Base-by-base conservation (phyloP, 2,888 invertebrate genomes). In the Leucophora obtusa region DNA sequence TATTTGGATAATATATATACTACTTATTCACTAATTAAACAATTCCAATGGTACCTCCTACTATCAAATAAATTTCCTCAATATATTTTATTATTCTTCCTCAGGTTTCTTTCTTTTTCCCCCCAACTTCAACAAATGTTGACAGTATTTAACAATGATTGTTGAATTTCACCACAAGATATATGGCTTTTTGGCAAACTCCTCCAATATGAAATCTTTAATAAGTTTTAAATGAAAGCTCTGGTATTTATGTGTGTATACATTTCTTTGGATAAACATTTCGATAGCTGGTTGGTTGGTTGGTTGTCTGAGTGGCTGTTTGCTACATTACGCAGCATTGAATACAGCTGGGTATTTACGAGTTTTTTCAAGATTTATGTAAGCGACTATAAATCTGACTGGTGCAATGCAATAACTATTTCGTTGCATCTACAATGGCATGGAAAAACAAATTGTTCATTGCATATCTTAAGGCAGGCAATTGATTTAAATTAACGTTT, bases 401-500 rank as follows among this genome's bases (percentile, higher is more conserved):
- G 28, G 28, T 51, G 43, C 38, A 54, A 70, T 5, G 35, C 70
- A 59, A 43, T 70, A 58, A 0, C n/a, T 11, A 10, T 9, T 66
- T 28, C 28, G 28, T 28, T 28, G 28, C 28, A 28, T 28, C 7
- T 28, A 28, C 28, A 28, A 28, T 28, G 28, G 28, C 28, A 7
- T 28, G 28, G 28, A 28, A 28, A 28, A 28, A 28, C 7, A 28
- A 28, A 28, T 28, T 6, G 4, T 28, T 28, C 28, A 28, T 28
- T 28, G 54, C 24, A 65, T 28, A 58, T 58, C 38, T 47, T 11
- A 33, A 33, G 56, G 43, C 74, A 38, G 70, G 50, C 38, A 24
- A 18, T 51, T 17, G 18, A 79, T 74, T 79, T 60, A 28, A 59
- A 74, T 74, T 59, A 59, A 69, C 43, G 38, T 60, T n/a, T 58